Conservation (phyloP, 1,140 invertebrate genomes). For the Papilio polyxenes region DNA sequence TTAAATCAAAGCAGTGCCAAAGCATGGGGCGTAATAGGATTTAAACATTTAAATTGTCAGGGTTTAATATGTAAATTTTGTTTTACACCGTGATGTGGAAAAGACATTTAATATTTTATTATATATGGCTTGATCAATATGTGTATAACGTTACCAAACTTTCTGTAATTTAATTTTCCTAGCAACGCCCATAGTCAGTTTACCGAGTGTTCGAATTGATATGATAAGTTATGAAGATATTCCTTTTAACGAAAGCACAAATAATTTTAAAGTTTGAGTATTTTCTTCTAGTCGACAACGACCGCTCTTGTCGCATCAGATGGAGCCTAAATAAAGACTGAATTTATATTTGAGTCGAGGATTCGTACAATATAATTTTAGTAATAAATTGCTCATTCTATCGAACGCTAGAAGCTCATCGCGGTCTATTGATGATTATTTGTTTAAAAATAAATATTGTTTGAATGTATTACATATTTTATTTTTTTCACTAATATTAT, state of each 20-base stretch:
- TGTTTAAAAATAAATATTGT: conserved; percentile 60
- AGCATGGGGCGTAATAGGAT: conserved; percentile 22
- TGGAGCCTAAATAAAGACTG: conserved; percentile 77
- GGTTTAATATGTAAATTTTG: conserved; percentile 37
- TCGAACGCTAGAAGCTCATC: conserved; percentile 66
- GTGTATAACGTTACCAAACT: not conserved
- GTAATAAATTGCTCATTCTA: conserved; percentile 72
- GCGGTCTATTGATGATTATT: conserved; percentile 77
- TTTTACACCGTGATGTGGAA: conserved; percentile 11
- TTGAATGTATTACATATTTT: conserved; percentile 35
- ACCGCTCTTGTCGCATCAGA: conserved; percentile 48
- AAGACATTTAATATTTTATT: conserved; percentile 18
- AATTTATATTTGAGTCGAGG: conserved; percentile 63
- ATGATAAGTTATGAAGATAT: conserved; percentile 39
- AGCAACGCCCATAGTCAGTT: conserved; percentile 15
- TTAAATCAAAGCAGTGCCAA: conserved; percentile 58
- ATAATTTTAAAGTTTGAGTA: conserved; percentile 58
- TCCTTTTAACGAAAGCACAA: conserved; percentile 65
- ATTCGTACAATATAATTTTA: conserved; percentile 55
- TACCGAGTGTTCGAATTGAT: conserved; percentile 18
- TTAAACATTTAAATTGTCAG: conserved; percentile 35
- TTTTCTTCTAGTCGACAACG: conserved; percentile 50
- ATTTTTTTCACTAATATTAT: conserved; percentile 6
- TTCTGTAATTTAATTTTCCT: conserved; percentile 26
- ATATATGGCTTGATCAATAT: conserved; percentile 8